phyloP scores from a whole-genome alignment of 2,888 invertebrate species.

The Romanomermis culicivorax region DNA sequence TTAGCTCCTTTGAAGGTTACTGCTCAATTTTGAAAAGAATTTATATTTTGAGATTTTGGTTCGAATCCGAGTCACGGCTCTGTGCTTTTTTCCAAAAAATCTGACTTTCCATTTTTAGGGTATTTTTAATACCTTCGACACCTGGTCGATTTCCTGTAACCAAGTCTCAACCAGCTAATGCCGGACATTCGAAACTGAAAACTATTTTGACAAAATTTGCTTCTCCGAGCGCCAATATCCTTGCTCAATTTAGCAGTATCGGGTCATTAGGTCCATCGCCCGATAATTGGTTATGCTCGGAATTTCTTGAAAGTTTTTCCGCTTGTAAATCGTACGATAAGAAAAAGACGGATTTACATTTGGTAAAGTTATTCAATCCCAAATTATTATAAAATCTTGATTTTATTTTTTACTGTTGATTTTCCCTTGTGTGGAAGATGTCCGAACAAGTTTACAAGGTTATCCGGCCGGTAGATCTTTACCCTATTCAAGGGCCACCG shows the following conservation, averaged over 20 bases:
- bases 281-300: conserved; percentile 50
- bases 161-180: no score
- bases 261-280: conserved; percentile 51
- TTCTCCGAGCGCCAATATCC: background rate
- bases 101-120: conserved; percentile 1
- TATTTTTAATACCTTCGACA: conserved; percentile 47
- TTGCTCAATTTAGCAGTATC: conserved; percentile 77
- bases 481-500: conserved; percentile 54
- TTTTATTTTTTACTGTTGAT: conserved; percentile 28
- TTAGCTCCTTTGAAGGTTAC: background rate
- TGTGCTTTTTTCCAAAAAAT: background rate
- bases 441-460: conserved; percentile 59
- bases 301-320: conserved; percentile 42
- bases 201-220: conserved; percentile 17
- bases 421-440: conserved; percentile 61
- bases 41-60: background rate
- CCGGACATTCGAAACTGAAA: conserved; percentile 40
- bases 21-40: no score
- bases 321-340: background rate
- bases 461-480: conserved; percentile 63
- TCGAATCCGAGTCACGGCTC: background rate
- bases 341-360: no score
- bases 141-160: conserved; percentile 53
- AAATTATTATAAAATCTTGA: no score
- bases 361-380: no score